phyloP scores from a whole-genome alignment of 1,140 invertebrate genomes.

The Drosophila quadrilineata region DNA sequence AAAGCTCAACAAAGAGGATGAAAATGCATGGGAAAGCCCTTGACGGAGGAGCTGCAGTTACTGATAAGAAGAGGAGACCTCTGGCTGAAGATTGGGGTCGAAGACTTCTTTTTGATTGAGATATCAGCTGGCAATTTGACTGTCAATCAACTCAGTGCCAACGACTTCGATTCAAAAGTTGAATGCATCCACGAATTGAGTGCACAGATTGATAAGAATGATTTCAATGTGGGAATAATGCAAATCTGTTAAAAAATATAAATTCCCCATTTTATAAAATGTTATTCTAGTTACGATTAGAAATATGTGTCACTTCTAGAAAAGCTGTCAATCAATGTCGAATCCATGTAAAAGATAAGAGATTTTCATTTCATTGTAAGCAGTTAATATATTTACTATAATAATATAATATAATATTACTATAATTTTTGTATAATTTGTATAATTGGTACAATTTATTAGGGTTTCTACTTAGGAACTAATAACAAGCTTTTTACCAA shows the following conservation, averaged over 20 bases:
- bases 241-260: too few species aligned
- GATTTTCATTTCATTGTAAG: too few species aligned
- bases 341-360: too few species aligned
- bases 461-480: slow-evolving; percentile 57
- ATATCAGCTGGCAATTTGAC: slow-evolving; percentile 29
- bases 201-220: slow-evolving; percentile 19
- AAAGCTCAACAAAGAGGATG: slow-evolving; percentile 27
- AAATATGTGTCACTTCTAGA: too few species aligned
- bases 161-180: slow-evolving; percentile 47
- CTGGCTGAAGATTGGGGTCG: not conserved
- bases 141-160: slow-evolving; percentile 56
- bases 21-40: slow-evolving; percentile 34
- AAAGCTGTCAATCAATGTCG: too few species aligned
- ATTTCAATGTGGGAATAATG: too few species aligned
- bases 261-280: too few species aligned
- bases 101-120: slow-evolving; percentile 29
- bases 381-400: too few species aligned
- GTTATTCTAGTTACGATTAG: too few species aligned
- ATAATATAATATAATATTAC: not conserved
- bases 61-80: too few species aligned
- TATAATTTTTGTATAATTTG: not conserved
- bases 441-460: slow-evolving; percentile 71
- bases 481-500: slow-evolving; percentile 41
- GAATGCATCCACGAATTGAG: slow-evolving; percentile 51
- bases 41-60: not conserved